Evolutionary conservation across 2,888 invertebrate species (phyloP).

Genomic region (Tetranychus piercei): DNA sequence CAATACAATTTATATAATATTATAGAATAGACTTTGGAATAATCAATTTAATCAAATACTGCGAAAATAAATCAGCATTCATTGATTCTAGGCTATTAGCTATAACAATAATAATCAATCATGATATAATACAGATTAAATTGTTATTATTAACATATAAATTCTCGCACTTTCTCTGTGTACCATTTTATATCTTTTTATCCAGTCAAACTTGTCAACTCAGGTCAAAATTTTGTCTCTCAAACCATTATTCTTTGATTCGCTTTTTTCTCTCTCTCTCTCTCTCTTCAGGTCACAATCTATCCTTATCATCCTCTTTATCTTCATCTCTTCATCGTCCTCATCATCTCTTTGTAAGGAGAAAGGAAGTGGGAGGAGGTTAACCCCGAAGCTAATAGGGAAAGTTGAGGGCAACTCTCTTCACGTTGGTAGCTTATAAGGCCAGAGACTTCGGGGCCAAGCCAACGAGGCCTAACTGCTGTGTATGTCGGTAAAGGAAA

Average conservation of each 20-base stretch:
- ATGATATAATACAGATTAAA: not conserved
- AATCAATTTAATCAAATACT: no score
- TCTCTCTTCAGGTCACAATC: not conserved
- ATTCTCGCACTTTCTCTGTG: not conserved
- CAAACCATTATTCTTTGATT: not conserved
- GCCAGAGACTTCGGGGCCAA: not conserved
- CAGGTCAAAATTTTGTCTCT: not conserved
- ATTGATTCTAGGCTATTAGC: no score
- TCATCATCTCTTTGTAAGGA: not conserved
- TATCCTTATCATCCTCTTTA: not conserved
- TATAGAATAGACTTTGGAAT: no score
- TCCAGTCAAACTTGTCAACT: not conserved
- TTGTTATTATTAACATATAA: not conserved
- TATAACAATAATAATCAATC: no score
- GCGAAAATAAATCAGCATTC: no score
- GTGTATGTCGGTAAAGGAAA: no score
- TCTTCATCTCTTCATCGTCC: not conserved
- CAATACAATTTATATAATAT: no score
- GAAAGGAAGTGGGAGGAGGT: slow-evolving; percentile 1
- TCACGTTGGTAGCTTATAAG: no score
- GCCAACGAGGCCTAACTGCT: not conserved
- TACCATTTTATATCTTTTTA: no score
- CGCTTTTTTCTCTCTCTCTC: not conserved
- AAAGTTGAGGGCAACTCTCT: not conserved
- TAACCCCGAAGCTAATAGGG: not conserved